Evolutionary conservation across 2,113 vertebrate species (phyloP).

Genomic region (Ciconia stormi): DNA sequence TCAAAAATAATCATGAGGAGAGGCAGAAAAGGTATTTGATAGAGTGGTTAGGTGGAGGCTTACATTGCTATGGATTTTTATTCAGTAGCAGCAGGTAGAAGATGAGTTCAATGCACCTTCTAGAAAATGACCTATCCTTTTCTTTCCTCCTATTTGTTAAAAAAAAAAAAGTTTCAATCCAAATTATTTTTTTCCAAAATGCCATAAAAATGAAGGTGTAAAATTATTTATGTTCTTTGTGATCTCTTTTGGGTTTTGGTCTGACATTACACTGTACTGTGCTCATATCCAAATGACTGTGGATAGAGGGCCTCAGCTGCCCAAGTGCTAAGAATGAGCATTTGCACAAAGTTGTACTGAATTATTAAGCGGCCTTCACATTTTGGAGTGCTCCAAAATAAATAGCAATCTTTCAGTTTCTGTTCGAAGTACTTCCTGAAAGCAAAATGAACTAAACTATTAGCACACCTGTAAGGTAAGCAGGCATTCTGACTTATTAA

Average conservation of each 20-base stretch:
- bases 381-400: neutral
- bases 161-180: neutral
- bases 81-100: neutral
- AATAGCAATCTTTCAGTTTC: neutral
- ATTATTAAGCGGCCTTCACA: neutral
- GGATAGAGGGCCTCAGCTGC: neutral
- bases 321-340: neutral
- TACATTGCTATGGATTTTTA: neutral
- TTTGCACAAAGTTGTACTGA: neutral
- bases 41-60: neutral
- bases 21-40: neutral
- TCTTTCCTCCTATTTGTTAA: neutral
- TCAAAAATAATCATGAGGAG: neutral
- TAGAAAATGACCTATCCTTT: neutral
- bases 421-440: neutral
- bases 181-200: neutral
- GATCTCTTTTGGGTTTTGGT: neutral
- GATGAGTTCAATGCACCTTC: neutral
- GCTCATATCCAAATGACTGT: neutral
- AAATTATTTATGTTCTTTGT: neutral
- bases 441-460: neutral
- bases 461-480: neutral
- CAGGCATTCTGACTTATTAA: neutral
- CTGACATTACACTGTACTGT: neutral
- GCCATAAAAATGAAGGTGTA: neutral